Percentiles rank a stretch among this genome's conserved stretches.
Conservation (phyloP, 64 coral and sea anemone species). For the Montipora cactus region DNA sequence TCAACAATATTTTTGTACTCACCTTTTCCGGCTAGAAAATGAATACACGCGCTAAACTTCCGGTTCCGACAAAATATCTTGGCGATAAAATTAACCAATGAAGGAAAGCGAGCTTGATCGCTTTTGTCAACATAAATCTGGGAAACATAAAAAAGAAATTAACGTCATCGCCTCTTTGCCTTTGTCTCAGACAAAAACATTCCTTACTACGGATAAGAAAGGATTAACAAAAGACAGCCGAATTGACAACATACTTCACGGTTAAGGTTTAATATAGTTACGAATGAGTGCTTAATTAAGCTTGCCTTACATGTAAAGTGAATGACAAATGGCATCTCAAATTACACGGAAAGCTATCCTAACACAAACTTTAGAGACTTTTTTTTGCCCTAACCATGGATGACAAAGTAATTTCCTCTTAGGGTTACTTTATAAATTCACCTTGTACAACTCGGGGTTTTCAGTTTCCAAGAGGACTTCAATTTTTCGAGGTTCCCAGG, state of each 20-base stretch:
- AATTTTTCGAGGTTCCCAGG: not conserved
- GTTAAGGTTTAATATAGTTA: not conserved
- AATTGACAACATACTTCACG: not conserved
- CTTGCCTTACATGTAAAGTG: too few species aligned
- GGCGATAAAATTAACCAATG: not conserved
- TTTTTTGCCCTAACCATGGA: not conserved
- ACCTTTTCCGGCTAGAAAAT: not conserved
- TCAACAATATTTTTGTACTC: not conserved
- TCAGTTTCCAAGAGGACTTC: not conserved
- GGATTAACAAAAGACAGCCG: not conserved
- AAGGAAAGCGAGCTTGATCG: not conserved
- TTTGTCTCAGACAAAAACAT: not conserved
- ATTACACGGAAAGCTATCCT: too few species aligned
- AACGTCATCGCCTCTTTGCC: not conserved
- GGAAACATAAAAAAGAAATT: not conserved
- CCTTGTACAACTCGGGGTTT: conserved; percentile 1
- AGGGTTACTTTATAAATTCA: not conserved
- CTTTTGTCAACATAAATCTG: not conserved
- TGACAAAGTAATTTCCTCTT: not conserved
- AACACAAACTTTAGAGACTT: too few species aligned
- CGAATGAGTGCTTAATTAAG: not conserved
- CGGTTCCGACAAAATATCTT: not conserved
- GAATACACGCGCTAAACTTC: not conserved
- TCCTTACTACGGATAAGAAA: not conserved
- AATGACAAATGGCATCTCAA: too few species aligned